Evolutionary conservation across 2,797 vertebrate genomes (phyloP).

Genomic region (Smutsia temminckii): DNA sequence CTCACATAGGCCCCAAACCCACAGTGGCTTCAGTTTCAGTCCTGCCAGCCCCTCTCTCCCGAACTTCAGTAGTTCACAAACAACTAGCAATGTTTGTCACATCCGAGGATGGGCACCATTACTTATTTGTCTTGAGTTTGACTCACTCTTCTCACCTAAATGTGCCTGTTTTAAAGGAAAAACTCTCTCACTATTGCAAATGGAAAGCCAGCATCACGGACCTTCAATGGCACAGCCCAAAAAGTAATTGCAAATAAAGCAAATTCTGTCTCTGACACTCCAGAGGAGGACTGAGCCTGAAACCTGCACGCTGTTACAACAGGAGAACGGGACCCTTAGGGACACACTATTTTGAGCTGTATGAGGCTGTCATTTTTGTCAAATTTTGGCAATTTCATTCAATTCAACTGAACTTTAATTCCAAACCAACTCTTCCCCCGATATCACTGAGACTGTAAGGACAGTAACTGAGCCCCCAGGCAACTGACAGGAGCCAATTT

Average conservation of each 20-base stretch:
- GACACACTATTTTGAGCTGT: background rate
- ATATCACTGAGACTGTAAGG: background rate
- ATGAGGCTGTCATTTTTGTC: background rate
- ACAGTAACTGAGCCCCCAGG: background rate
- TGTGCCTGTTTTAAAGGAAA: background rate
- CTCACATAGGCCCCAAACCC: rapidly evolving
- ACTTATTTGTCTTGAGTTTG: background rate
- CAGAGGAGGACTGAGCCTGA: background rate
- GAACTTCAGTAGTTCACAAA: background rate
- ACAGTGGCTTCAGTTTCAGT: too few relatives aligned
- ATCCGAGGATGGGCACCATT: background rate
- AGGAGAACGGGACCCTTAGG: background rate
- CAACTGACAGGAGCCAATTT: background rate
- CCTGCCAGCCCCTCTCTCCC: background rate
- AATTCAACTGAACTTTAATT: conserved; percentile 13
- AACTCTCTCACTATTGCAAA: background rate
- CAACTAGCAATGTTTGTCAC: background rate
- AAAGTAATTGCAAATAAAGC: background rate
- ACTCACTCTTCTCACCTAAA: background rate
- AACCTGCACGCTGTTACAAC: background rate
- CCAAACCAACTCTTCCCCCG: background rate
- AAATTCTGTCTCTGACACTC: background rate
- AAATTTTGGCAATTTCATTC: conserved; percentile 23
- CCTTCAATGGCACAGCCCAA: background rate
- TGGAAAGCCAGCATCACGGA: background rate